Conservation (phyloP, 2,797 vertebrate species). For the Fringilla coelebs region DNA sequence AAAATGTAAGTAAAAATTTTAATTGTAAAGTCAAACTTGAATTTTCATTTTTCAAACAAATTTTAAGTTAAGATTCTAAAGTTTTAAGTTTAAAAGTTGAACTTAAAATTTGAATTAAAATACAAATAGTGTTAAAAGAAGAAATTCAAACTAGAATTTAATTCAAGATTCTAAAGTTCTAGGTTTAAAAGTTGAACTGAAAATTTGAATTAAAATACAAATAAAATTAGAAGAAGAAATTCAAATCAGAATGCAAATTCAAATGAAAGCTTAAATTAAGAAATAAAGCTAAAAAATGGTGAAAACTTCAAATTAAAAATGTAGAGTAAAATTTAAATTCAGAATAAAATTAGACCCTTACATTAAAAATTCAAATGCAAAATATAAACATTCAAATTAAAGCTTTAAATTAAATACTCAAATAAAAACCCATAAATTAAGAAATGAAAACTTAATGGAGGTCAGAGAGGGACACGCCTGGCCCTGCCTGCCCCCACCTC, state of each 20-base stretch:
- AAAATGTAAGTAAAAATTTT: not conserved
- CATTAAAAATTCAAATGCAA: not conserved
- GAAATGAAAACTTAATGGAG: too few relatives aligned
- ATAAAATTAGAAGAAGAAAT: not conserved
- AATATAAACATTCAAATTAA: not conserved
- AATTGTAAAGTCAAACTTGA: not conserved
- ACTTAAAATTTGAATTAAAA: not conserved
- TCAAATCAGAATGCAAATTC: not conserved
- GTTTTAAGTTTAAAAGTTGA: not conserved
- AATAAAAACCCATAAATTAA: too few relatives aligned
- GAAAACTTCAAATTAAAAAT: rapidly evolving
- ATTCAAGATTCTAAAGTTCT: too few relatives aligned
- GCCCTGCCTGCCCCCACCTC: slow-evolving; percentile 74
- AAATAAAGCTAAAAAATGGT: not conserved
- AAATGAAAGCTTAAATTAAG: not conserved
- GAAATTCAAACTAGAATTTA: not conserved
- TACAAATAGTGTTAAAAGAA: not conserved
- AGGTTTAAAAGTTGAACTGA: not conserved
- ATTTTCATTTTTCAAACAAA: too few relatives aligned
- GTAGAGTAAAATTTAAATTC: not conserved
- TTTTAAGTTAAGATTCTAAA: not conserved
- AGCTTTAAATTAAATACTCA: not conserved
- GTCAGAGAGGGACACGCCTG: rapidly evolving
- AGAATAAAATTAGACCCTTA: not conserved
- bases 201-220: not conserved